phyloP scores from a whole-genome alignment of 2,113 vertebrate species.

The Circaetus cinerascens region DNA sequence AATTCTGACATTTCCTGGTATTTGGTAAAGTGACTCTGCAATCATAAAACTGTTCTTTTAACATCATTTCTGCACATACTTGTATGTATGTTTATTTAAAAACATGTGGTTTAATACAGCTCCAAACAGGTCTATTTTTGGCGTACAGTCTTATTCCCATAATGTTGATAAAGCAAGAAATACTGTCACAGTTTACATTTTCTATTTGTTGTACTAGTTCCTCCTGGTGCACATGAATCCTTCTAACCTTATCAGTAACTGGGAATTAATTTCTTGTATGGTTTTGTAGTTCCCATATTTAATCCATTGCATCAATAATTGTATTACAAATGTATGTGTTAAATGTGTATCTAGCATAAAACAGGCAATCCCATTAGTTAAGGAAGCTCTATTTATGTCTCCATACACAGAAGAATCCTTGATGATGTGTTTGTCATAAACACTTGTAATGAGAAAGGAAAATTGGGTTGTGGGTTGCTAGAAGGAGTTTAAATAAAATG shows the following conservation, averaged over 20 bases:
- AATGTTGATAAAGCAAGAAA: slow-evolving; percentile 6
- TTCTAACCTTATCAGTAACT: background rate
- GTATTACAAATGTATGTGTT: background rate
- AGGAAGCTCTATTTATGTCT: background rate
- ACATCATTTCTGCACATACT: background rate
- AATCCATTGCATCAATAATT: slow-evolving; percentile 27
- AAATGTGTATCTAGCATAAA: slow-evolving; percentile 1
- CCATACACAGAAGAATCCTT: background rate
- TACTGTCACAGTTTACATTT: background rate
- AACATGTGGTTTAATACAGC: background rate
- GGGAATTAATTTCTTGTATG: background rate
- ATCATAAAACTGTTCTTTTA: background rate
- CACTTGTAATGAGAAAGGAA: background rate
- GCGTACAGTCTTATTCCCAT: background rate
- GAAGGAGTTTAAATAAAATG: slow-evolving; percentile 31
- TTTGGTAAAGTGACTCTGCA: background rate
- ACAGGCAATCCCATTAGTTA: background rate
- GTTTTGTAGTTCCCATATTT: slow-evolving; percentile 4
- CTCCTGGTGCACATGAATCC: background rate
- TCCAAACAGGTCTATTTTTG: background rate
- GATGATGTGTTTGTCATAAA: background rate
- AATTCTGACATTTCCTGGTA: background rate
- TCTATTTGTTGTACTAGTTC: background rate
- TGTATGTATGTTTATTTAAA: background rate
- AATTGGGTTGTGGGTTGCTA: background rate